These are phyloP conservation scores for Cyprinodon diabolis DNA, from an alignment of 2,797 vertebrate species.

Conservation along the genomic window DNA sequence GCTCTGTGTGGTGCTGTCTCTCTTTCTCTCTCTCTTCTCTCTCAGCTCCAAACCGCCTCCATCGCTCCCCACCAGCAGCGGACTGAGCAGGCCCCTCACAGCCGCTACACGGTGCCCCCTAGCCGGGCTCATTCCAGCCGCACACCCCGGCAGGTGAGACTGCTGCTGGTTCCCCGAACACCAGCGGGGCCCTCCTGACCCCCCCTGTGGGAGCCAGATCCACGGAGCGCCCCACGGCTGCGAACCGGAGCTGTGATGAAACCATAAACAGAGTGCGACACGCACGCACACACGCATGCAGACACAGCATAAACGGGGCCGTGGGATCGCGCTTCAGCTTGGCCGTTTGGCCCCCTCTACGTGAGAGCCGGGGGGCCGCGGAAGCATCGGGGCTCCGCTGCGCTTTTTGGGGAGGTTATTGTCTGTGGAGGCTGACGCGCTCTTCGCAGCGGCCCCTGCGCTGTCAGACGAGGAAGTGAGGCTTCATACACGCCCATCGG, in stretches of 20 bases:
- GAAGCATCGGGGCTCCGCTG: constrained; percentile 15
- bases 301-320: constrained; percentile 35
- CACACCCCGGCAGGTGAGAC: constrained; percentile 54
- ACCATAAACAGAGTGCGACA: constrained; percentile 59
- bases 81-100: constrained; percentile 55
- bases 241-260: constrained; percentile 30
- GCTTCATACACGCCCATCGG: constrained; percentile 73
- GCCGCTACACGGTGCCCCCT: constrained; percentile 55
- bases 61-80: constrained; percentile 59
- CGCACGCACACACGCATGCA: constrained; percentile 12
- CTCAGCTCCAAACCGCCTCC: constrained; percentile 44
- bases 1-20: constrained; percentile 82
- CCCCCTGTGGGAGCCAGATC: constrained; percentile 15
- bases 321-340: constrained; percentile 19
- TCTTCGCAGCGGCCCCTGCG: constrained; percentile 47
- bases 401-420: constrained; percentile 30
- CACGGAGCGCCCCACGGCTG: constrained; percentile 11
- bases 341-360: constrained; percentile 3
- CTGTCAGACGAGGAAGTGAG: constrained; percentile 80
- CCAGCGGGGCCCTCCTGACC: not conserved
- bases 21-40: constrained; percentile 9
- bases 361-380: not conserved
- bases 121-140: constrained; percentile 45
- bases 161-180: constrained; percentile 17
- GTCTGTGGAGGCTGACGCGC: constrained; percentile 55